A percentile compares a stretch with the other conserved stretches of the same genome.
Conservation (phyloP, 2,888 invertebrate genomes). For the Diarsia rubi region DNA sequence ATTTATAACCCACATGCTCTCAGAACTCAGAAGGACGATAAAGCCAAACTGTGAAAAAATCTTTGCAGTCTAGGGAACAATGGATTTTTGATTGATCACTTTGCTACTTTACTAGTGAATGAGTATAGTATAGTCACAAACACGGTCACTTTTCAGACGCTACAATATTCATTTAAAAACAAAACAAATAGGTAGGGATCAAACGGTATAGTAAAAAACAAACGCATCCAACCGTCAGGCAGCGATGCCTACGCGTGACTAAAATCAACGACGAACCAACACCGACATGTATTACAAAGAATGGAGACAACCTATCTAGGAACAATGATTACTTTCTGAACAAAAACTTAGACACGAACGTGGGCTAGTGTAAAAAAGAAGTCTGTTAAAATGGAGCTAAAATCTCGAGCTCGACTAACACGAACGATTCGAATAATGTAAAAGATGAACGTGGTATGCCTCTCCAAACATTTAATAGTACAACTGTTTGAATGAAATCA, state of each 20-base stretch:
- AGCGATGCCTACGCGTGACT: conserved; percentile 85
- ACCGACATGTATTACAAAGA: conserved; percentile 76
- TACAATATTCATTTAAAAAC: conserved; percentile 14
- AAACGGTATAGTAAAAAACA: conserved; percentile 67
- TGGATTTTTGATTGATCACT: conserved; percentile 29
- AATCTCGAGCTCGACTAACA: conserved; percentile 26
- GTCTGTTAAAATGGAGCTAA: conserved; percentile 43
- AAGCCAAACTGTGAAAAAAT: conserved; percentile 28
- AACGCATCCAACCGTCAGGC: conserved; percentile 79
- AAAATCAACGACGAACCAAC: conserved; percentile 78
- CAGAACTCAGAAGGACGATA: conserved; percentile 20
- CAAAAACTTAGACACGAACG: conserved; percentile 60
- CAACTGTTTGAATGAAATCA: conserved; percentile 63
- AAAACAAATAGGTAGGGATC: conserved; percentile 15
- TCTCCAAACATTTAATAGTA: conserved; percentile 59
- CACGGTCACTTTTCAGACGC: conserved; percentile 48
- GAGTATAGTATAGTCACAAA: conserved; percentile 39
- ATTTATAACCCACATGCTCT: conserved; percentile 15
- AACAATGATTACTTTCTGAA: conserved; percentile 69
- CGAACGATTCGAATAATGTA: conserved; percentile 42
- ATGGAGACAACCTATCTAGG: conserved; percentile 70
- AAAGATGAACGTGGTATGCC: conserved; percentile 47
- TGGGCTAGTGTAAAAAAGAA: conserved; percentile 51
- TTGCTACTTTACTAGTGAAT: conserved; percentile 20
- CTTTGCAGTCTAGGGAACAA: conserved; percentile 15